Evolutionary conservation across 2,113 vertebrate genomes (phyloP), one percentile per base, ranked within the genome.

Genomic region (Corydoras sp.): DNA sequence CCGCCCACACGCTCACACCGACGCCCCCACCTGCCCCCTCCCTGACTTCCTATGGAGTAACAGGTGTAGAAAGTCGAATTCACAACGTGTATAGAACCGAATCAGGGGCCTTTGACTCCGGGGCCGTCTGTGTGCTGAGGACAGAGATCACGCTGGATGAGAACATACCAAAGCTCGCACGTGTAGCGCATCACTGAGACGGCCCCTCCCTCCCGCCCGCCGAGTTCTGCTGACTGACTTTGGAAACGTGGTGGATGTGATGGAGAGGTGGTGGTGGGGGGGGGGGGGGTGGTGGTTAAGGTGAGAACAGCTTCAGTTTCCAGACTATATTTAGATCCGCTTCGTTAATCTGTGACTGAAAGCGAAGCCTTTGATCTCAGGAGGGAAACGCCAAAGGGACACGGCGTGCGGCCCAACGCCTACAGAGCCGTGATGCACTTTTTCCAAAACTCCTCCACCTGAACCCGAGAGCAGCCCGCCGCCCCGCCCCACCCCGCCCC

Each of bases 291-390:
- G 55, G 32, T n/a, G 60, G 56, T 9, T n/a, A 14, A 58, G 32
- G 56, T 66, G n/a, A 58, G 24, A 70, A 70, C 32, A 51, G 35
- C 56, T 61, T 62, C 24, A 69, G 59, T 77, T 73, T 77, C 35
- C 66, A 65, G 3, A 15, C 62, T 58, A 69, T 73, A 61, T 73
- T 74, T 66, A 73, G 15, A 24, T n/a, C 54, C 59, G 9, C 9
- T 9, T 24, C 31, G 30, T 59, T 64, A 65, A 54, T 77, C 62
- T 65, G 50, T 62, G 53, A 49, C 70, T 18, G 48, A 59, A 62
- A 49, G 14, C 61, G 32, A 12, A 30, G 11, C 53, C 49, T 72
- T 68, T 68, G 11, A 71, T 67, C 63, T 71, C 31, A 62, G 10
- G 64, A 53, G 56, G 70, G 54, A 74, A 74, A 68, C 62, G 58